These are phyloP conservation scores for Xiphorhynchus elegans DNA, from an alignment of 2,113 vertebrate genomes.

Conservation along the genomic window DNA sequence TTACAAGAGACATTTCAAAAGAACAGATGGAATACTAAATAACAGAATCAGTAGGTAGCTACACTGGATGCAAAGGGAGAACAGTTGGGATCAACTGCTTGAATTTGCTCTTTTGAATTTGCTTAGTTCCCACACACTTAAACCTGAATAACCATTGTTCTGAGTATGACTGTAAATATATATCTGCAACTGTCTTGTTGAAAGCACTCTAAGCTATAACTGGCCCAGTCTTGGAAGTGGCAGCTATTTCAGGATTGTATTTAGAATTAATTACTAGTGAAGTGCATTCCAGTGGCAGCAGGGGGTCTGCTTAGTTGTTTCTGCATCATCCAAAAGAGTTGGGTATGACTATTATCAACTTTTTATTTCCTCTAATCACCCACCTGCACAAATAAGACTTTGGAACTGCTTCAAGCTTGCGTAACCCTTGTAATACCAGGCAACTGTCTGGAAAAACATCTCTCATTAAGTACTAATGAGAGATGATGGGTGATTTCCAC, in stretches of 20 bases:
- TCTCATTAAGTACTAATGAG: constrained; percentile 62
- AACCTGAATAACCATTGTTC: constrained; percentile 42
- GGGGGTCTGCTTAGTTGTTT: constrained; percentile 42
- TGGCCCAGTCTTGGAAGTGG: not conserved
- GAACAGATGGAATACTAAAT: constrained; percentile 27
- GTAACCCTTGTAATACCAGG: constrained; percentile 40
- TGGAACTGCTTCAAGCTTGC: constrained; percentile 55
- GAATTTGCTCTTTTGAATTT: constrained; percentile 47
- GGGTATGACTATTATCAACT: constrained; percentile 32
- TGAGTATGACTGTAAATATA: constrained; percentile 32
- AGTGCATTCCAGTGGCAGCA: constrained; percentile 43
- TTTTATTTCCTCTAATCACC: constrained; percentile 55
- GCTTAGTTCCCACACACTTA: constrained; percentile 24
- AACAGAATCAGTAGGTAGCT: constrained; percentile 24
- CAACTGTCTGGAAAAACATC: constrained; percentile 60
- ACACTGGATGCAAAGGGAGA: not conserved
- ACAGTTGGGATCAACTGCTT: not conserved
- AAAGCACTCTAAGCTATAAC: constrained; percentile 38
- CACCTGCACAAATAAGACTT: constrained; percentile 64
- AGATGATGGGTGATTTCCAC: constrained; percentile 52
- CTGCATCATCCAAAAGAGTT: constrained; percentile 27
- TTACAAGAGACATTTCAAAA: constrained; percentile 27
- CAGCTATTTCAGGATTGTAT: constrained; percentile 40
- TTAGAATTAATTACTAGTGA: constrained; percentile 62
- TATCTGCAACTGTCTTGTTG: constrained; percentile 45